Evolutionary conservation across 2,113 vertebrate genomes (phyloP), one percentile per base, ranked within the genome.

Genomic region (Atherinomorus stipes): DNA sequence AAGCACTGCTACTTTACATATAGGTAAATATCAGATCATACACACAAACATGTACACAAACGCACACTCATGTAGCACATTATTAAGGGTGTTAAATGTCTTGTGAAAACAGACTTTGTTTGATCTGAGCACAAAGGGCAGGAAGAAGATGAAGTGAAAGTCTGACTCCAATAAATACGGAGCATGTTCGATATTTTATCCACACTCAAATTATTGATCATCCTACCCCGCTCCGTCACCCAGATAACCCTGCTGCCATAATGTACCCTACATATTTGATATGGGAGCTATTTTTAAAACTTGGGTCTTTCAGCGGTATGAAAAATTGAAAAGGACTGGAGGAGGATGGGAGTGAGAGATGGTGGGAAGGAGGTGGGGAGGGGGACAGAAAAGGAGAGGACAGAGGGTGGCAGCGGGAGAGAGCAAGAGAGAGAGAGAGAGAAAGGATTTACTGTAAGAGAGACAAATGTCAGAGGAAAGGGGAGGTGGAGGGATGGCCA

Each of bases 191-290:
- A 90, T 88, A 82, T 76, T 88, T 86, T 56, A 87, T 85, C 79
- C 50, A 61, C n/a, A n/a, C 66, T 75, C 64, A 84, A 89, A 84
- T 84, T 85, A 93, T 92, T 85, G 92, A 94, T 92, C 85, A 74
- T 53, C 22, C 80, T 4, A 19, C 49, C 64, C 64, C 31, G 2
- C 75, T 84, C 69, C 50, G 75, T 71, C 82, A 62, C 67, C 74
- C 74, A 76, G 62, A 85, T 82, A 80, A 80, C 71, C 71, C 78
- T 12, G 58, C 85, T 76, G 80, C 85, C 84, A 83, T 89, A 85
- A 89, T 85, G 89, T 79, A 93, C 80, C 75, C 89, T 94, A 94
- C 92, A 94, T 94, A 94, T 94, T 95, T 95, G 89, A 94, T 94
- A 93, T 74, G 78, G 66, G 78, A 84, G 91, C 92, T 94, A 94